Base-by-base conservation (phyloP, 2,888 invertebrate genomes). In the Xylophagus ater region DNA sequence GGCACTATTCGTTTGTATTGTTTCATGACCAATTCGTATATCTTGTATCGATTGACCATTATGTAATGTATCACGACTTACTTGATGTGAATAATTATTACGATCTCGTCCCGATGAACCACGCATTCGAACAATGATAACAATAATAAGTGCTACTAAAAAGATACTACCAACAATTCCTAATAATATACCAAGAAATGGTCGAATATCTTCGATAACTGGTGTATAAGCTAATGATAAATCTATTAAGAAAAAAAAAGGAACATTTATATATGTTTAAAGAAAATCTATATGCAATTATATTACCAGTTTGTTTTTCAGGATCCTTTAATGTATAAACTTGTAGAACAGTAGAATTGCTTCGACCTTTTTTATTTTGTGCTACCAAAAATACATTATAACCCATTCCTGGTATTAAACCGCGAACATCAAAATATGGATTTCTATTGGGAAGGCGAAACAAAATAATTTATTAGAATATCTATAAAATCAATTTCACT, bases 241-340 rank as follows among this genome's bases (percentile, higher is more conserved):
- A 54, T 65, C 65, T 65, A 48, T 67, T 4, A 10, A 31, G 18
- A 13, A 13, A 29, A n/a, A n/a, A n/a, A n/a, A n/a, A n/a, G n/a
- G n/a, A n/a, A n/a, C n/a, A n/a, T n/a, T n/a, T n/a, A n/a, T n/a
- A n/a, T n/a, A n/a, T n/a, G n/a, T n/a, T n/a, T n/a, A n/a, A n/a
- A n/a, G n/a, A n/a, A n/a, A n/a, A n/a, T n/a, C n/a, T n/a, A n/a
- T n/a, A n/a, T n/a, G n/a, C n/a, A n/a, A 23, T 12, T 20, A 33
- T 52, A 54, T 58, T 53, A 76, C 79, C 79, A 58, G 77, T 78
- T 55, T 78, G 76, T 58, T 78, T 77, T 57, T 81, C 80, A 15
- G 81, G 79, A 44, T 78, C 74, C 61, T 79, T 81, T 32, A 81
- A 63, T 2, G 82, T 83, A 51, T 73, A 76, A n/a, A 79, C 77